These are phyloP conservation scores for Vulpes lagopus DNA, from an alignment of 2,113 vertebrate species.

Conservation along the genomic window DNA sequence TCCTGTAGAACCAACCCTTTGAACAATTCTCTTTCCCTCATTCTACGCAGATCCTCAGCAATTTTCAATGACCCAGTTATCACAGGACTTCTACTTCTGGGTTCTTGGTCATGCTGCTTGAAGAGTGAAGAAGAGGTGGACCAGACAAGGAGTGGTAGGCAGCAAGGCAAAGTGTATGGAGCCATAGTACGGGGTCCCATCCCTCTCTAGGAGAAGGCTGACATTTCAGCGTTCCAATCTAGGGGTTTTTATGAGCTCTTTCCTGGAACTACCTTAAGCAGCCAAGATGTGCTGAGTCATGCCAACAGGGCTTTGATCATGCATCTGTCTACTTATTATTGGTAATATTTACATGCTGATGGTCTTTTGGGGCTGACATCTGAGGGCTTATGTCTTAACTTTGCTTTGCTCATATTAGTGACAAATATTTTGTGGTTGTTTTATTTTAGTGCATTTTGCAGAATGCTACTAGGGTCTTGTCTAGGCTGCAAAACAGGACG, in stretches of 20 bases:
- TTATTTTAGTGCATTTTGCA: background rate
- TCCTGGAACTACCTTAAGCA: background rate
- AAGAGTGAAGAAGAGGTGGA: background rate
- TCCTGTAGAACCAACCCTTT: background rate
- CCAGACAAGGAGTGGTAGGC: background rate
- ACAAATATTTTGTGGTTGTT: background rate
- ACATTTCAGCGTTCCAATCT: background rate
- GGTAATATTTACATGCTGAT: background rate
- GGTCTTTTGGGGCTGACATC: background rate
- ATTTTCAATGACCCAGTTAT: background rate
- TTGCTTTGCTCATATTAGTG: background rate
- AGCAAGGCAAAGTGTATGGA: background rate
- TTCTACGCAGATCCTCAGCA: background rate
- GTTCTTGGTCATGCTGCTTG: background rate
- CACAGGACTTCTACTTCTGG: background rate
- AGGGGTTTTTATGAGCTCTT: background rate
- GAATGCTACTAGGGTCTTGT: background rate
- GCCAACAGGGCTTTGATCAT: background rate
- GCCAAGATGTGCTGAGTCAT: background rate
- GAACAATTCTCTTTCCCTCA: background rate
- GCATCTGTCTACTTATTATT: background rate
- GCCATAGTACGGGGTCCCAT: background rate
- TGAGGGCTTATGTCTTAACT: background rate
- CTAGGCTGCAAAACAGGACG: background rate
- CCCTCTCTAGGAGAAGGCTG: background rate